Conservation (phyloP, 2,888 invertebrate species). For the Heliconius sara region DNA sequence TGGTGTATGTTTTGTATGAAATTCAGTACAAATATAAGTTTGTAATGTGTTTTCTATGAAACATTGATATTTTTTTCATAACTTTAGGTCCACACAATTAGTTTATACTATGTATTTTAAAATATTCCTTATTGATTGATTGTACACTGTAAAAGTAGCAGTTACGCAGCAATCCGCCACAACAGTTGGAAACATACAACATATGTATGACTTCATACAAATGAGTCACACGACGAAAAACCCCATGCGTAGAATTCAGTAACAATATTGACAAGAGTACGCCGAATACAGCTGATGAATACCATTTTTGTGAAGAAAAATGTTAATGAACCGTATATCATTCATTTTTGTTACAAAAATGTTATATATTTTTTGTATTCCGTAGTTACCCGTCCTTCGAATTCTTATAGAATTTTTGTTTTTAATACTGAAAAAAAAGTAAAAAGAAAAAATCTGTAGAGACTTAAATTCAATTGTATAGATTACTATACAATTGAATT, state of each 20-base stretch:
- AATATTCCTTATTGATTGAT: background rate
- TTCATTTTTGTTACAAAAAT: background rate
- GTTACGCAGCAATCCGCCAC: slow-evolving; percentile 1
- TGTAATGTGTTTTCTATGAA: too few relatives aligned
- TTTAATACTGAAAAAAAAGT: too few relatives aligned
- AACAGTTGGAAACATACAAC: slow-evolving; percentile 14
- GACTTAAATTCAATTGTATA: too few relatives aligned
- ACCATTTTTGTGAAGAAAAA: background rate
- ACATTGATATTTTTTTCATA: too few relatives aligned
- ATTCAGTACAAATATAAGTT: too few relatives aligned
- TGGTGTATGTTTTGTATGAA: too few relatives aligned
- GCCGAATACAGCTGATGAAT: slow-evolving; percentile 11
- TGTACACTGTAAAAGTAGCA: background rate
- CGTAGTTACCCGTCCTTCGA: background rate
- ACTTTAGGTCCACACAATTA: too few relatives aligned
- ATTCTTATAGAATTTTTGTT: too few relatives aligned
- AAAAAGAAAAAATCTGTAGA: too few relatives aligned
- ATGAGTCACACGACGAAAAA: slow-evolving; percentile 41
- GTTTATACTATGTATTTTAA: background rate
- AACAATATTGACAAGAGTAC: slow-evolving; percentile 37
- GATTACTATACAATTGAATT: background rate
- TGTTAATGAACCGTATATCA: background rate
- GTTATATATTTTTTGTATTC: background rate
- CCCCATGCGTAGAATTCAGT: slow-evolving; percentile 35
- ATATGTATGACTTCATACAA: slow-evolving; percentile 40